Base-by-base conservation (phyloP, 1,140 invertebrate genomes). In the Trissolcus basalis region DNA sequence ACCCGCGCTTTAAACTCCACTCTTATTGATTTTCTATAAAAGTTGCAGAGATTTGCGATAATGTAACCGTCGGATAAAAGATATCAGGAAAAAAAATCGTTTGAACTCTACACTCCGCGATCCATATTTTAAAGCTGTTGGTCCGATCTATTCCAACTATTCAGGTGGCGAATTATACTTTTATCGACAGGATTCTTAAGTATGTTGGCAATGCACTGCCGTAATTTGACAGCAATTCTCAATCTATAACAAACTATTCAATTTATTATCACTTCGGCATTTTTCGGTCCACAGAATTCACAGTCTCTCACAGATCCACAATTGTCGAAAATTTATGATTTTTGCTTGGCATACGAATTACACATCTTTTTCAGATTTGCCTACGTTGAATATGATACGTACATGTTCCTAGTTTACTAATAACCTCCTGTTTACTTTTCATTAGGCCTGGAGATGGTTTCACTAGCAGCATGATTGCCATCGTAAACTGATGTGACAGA, bases 21-120 rank as follows among this genome's bases (percentile, higher is more conserved):
- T 60, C 48, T 77, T 68, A 77, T 77, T 77, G 74, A 72, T 77
- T 77, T 68, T 77, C 74, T 68, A 71, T 77, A 77, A 72, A 77
- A 77, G 56, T 77, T 77, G 68, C 68, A 51, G 68, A 77, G 74
- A 77, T 77, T 68, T 71, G 74, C 63, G 74, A 71, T 77, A 71
- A 72, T 72, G 68, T 77, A 71, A 77, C 63, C 68, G 74, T 67
- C 43, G 58, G 74, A 77, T 77, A 77, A 77, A 77, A 77, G 74
- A 71, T 77, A 72, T 68, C 68, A 68, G 74, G 71, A 77, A 77
- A 77, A 77, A 67, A 67, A 67, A 77, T 67, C 74, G 63, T 77
- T 72, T 72, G 74, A 72, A 71, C 68, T 77, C 63, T 72, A 68
- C 61, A 64, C 61, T 67, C 51, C 49, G 61, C 68, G 68, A 71